Evolutionary conservation across 2,113 vertebrate species (phyloP).

Genomic region (Catharus minimus): DNA sequence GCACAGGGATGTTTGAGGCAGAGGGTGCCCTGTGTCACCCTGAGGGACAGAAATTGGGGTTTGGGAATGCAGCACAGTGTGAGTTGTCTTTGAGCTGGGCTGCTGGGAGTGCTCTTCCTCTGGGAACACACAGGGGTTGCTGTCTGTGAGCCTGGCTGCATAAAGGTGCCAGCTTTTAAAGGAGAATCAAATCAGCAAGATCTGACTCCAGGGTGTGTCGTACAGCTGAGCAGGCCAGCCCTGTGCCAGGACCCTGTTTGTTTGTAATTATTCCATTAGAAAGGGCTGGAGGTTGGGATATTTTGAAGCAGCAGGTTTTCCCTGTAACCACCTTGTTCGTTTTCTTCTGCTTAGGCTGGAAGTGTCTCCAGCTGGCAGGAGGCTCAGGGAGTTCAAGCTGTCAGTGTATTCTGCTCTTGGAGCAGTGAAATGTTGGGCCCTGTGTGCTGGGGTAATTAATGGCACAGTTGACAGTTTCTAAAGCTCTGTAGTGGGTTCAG

Average conservation of each 20-base stretch:
- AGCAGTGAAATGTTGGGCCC: neutral
- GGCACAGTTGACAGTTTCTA: neutral
- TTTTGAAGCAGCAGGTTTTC: neutral
- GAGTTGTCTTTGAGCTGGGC: neutral
- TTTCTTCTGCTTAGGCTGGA: neutral
- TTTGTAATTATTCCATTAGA: neutral
- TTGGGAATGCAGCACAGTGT: neutral
- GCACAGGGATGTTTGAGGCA: neutral
- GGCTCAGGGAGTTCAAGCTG: neutral
- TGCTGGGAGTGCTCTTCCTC: neutral
- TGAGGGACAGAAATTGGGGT: neutral
- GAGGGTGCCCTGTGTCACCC: fast-evolving
- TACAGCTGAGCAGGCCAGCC: neutral
- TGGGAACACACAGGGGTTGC: neutral
- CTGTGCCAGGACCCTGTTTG: neutral
- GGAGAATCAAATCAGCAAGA: neutral
- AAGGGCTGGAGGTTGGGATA: neutral
- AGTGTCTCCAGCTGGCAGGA: neutral
- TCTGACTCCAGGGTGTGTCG: neutral
- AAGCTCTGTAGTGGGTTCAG: neutral
- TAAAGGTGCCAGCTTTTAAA: neutral
- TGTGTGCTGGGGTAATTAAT: neutral
- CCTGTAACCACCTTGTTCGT: neutral
- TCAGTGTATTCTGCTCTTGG: neutral
- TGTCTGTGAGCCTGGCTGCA: neutral